Conservation (phyloP, 2,797 vertebrate species). For the Danio albolineatus region DNA sequence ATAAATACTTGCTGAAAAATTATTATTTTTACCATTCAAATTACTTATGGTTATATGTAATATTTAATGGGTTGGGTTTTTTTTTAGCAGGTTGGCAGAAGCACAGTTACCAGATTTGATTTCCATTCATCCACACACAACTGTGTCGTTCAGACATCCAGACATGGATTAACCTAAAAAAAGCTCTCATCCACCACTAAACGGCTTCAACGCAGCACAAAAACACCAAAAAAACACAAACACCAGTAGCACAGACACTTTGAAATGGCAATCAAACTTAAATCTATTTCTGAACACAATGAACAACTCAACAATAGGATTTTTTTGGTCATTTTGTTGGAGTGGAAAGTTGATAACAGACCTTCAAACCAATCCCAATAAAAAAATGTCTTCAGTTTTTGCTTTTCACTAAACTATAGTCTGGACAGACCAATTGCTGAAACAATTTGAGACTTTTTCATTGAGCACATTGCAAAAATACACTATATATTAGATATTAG, state of each 20-base stretch:
- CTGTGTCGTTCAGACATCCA: slow-evolving; percentile 1
- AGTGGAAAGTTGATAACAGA: too few relatives aligned
- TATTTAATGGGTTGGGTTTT: too few relatives aligned
- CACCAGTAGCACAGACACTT: not conserved
- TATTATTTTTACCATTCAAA: too few relatives aligned
- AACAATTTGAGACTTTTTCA: not conserved
- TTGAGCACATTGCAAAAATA: not conserved
- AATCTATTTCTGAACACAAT: not conserved
- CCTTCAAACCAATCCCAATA: not conserved
- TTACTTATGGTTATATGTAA: too few relatives aligned
- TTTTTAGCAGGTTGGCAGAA: not conserved
- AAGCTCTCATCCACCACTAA: not conserved
- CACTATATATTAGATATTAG: not conserved
- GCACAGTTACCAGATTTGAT: not conserved
- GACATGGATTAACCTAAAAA: not conserved
- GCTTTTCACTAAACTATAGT: not conserved
- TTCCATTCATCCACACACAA: slow-evolving; percentile 20
- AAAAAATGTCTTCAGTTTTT: not conserved
- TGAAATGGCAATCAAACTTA: not conserved
- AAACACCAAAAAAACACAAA: not conserved
- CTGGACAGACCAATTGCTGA: not conserved
- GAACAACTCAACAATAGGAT: not conserved
- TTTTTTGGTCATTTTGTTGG: too few relatives aligned
- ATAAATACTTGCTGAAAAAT: too few relatives aligned
- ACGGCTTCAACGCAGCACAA: not conserved